Evolutionary conservation across 1,140 invertebrate genomes (phyloP).

Genomic region (Conopomorpha cramerella): DNA sequence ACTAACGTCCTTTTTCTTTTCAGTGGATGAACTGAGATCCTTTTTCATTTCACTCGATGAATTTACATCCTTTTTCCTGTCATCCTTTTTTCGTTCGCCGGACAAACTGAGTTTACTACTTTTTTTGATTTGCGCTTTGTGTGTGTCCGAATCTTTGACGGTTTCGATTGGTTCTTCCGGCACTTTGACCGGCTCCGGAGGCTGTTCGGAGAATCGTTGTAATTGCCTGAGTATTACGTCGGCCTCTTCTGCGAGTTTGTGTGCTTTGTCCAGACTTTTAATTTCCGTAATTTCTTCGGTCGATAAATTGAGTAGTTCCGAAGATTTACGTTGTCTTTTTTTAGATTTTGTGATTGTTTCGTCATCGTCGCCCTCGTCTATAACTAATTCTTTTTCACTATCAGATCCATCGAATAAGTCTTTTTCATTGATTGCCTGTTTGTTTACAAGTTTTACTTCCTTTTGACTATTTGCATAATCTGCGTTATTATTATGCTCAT

Average conservation of each 20-base stretch:
- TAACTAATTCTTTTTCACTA: conserved; percentile 20
- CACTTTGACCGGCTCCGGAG: conserved; percentile 15
- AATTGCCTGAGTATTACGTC: conserved; percentile 33
- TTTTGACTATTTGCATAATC: neutral
- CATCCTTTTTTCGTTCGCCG: conserved; percentile 7
- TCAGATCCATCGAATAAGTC: conserved; percentile 16
- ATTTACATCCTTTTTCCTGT: conserved; percentile 5
- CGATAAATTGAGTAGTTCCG: neutral
- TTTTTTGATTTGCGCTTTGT: conserved; percentile 4
- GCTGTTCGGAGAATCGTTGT: conserved; percentile 29
- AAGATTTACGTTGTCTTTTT: conserved; percentile 11
- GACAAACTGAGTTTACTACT: conserved; percentile 15
- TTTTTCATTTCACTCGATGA: neutral
- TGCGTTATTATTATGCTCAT: conserved; percentile 1
- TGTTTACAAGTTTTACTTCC: neutral
- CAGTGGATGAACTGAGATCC: too few relatives aligned
- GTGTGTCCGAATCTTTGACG: conserved; percentile 1
- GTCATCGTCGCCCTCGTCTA: conserved; percentile 16
- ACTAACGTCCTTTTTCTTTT: too few relatives aligned
- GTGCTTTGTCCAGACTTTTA: conserved; percentile 26
- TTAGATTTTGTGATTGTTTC: conserved; percentile 3
- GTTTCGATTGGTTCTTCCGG: conserved; percentile 2
- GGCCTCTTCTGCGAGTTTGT: conserved; percentile 40
- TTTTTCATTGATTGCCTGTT: neutral
- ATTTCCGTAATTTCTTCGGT: neutral